These are phyloP conservation scores for Drosophila multiciliata DNA, from an alignment of 2,888 invertebrate species.

Conservation along the genomic window DNA sequence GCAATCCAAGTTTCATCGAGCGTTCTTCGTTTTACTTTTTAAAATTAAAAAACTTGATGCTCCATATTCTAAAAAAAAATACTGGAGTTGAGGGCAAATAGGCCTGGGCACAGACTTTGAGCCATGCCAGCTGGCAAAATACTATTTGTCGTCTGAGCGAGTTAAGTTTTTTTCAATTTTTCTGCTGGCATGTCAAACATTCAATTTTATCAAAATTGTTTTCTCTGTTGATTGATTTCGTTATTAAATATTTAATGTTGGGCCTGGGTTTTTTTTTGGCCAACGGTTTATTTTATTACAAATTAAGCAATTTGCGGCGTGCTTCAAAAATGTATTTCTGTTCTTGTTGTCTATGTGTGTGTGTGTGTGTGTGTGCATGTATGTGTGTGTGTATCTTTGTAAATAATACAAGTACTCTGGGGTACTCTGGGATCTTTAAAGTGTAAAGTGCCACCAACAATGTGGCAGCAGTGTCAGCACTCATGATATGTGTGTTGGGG, in stretches of 20 bases:
- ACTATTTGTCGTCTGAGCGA: conserved; percentile 43
- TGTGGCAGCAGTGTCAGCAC: conserved; percentile 8
- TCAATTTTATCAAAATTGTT: conserved; percentile 55
- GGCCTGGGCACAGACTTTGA: conserved; percentile 60
- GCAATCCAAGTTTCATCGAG: conserved; percentile 65
- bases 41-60: conserved; percentile 25
- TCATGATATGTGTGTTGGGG: conserved; percentile 30
- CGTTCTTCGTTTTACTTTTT: conserved; percentile 3
- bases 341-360: conserved; percentile 21
- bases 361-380: conserved; percentile 18
- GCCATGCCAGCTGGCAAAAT: conserved; percentile 62
- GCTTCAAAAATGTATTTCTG: conserved; percentile 57
- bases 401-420: conserved; percentile 37
- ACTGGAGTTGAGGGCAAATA: conserved; percentile 24
- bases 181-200: conserved; percentile 60
- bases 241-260: conserved; percentile 22
- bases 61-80: conserved; percentile 39
- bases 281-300: conserved; percentile 40
- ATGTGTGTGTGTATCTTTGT: conserved; percentile 25
- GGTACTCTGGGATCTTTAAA: conserved; percentile 4
- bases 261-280: conserved; percentile 44
- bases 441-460: conserved; percentile 9
- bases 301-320: conserved; percentile 67
- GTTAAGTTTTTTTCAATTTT: conserved; percentile 27
- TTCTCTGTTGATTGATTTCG: conserved; percentile 40